phyloP scores from a whole-genome alignment of 2,113 vertebrate species.

The Datnioides undecimradiatus region DNA sequence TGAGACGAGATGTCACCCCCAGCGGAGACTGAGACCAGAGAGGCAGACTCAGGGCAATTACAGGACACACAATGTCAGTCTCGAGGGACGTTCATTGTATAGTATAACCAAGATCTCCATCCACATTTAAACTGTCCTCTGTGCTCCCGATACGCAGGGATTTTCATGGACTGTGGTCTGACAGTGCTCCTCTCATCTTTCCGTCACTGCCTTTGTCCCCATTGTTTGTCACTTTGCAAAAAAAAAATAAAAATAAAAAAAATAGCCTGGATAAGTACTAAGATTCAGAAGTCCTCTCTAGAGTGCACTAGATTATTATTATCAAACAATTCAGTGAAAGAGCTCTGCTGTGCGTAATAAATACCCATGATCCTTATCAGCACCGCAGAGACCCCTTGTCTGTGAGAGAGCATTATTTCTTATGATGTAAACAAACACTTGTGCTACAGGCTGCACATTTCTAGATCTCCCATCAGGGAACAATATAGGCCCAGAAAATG shows the following conservation, averaged over 20 bases:
- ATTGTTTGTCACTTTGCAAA: conserved; percentile 33
- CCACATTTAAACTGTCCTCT: conserved; percentile 44
- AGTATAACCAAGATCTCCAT: conserved; percentile 42
- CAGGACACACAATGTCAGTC: conserved; percentile 57
- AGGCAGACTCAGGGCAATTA: conserved; percentile 58
- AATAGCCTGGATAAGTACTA: conserved; percentile 1
- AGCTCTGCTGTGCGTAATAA: conserved; percentile 72
- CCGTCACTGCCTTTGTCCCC: conserved; percentile 22
- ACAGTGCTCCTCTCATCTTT: neutral
- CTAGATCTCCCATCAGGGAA: conserved; percentile 62
- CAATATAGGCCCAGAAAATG: conserved; percentile 38
- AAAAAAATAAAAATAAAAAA: conserved; percentile 14
- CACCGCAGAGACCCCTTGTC: conserved; percentile 64
- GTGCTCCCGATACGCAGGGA: neutral
- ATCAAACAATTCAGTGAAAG: conserved; percentile 62
- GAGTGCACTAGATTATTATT: conserved; percentile 44
- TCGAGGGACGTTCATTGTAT: conserved; percentile 50
- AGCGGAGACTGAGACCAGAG: conserved; percentile 38
- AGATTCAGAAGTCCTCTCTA: conserved; percentile 44
- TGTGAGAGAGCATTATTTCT: conserved; percentile 56
- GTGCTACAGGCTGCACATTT: conserved; percentile 47
- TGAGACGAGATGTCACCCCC: conserved; percentile 66
- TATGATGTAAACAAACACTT: conserved; percentile 73
- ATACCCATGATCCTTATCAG: conserved; percentile 72
- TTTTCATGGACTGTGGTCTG: conserved; percentile 5